phyloP scores from a whole-genome alignment of 2,797 vertebrate species.

The Huso huso region DNA sequence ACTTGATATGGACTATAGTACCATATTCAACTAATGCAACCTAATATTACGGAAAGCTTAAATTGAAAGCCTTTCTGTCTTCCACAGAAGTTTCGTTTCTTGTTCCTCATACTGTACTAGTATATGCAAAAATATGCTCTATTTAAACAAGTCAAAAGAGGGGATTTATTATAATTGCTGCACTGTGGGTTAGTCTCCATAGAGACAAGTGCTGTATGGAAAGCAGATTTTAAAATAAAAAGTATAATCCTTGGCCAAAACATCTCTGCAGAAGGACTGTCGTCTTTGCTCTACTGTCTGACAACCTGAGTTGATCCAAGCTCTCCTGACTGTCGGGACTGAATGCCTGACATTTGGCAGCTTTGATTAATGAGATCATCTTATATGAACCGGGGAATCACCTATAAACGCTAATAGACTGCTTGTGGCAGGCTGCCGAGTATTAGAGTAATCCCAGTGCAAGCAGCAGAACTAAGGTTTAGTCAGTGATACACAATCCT shows the following conservation, averaged over 20 bases:
- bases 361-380: slow-evolving; percentile 5
- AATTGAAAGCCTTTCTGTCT: too few species aligned
- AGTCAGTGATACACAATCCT: neutral
- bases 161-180: slow-evolving; percentile 54
- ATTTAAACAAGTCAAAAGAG: slow-evolving; percentile 42
- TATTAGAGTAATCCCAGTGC: slow-evolving; percentile 7
- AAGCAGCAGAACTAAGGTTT: neutral
- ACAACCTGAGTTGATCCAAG: slow-evolving; percentile 3
- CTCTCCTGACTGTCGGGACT: slow-evolving; percentile 27
- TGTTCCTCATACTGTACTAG: slow-evolving; percentile 31
- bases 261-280: slow-evolving; percentile 1
- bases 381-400: slow-evolving; percentile 1
- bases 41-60: neutral
- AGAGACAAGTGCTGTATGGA: slow-evolving; percentile 55
- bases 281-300: neutral
- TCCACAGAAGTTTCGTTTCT: too few species aligned
- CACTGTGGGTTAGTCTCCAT: slow-evolving; percentile 48
- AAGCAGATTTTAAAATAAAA: slow-evolving; percentile 37
- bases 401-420: slow-evolving; percentile 6
- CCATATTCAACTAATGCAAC: too few species aligned
- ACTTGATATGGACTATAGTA: too few species aligned
- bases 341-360: neutral
- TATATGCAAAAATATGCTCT: slow-evolving; percentile 39
- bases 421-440: neutral
- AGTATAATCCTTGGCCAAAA: slow-evolving; percentile 17